Base-by-base conservation (phyloP, 2,888 invertebrate genomes). In the Capitulum mitella region DNA sequence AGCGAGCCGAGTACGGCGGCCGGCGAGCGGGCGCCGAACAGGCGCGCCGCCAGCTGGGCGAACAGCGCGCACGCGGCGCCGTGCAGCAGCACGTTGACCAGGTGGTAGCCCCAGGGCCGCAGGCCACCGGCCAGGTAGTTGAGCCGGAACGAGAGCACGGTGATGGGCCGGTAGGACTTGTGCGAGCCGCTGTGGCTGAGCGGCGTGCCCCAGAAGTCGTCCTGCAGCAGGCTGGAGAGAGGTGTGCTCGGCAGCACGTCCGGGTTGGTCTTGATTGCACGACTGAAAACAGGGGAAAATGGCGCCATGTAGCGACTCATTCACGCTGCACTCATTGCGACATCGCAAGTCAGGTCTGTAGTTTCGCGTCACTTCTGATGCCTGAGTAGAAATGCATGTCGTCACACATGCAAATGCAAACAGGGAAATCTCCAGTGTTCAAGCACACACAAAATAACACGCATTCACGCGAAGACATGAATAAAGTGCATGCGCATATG, bases 171-270 rank as follows among this genome's bases (percentile, higher is more conserved):
- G 88, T 97, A 98, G 79, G 97, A 97, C 84, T 98, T 98, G 88
- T 98, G 98, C 26, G 97, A 97, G 78, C 97, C 97, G 82, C 92
- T 90, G 88, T 96, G 95, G 83, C 90, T 90, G 83, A 98, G 89
- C 80, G 97, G 94, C 70, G 97, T 98, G 78, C 98, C 98, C 98
- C 98, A 98, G 88, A 97, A 98, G 88, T 98, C 98, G 88, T 98
- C 92, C 86, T 90, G 90, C 85, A 97, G 91, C 83, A 97, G 89
- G 83, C 91, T 90, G 83, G 89, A 89, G 89, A 95, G 90, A 80
- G 95, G 92, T 81, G 93, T 92, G 83, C 91, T 91, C 81, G 94
- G 92, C 84, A 92, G 90, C 84, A 98, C 90, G 87, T 98, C 98
- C 82, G 93, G 93, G 87, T 98, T 98, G 85, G 93, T 93, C 86